Conservation (phyloP, 2,113 vertebrate genomes). For the Nothobranchius kuhntae region DNA sequence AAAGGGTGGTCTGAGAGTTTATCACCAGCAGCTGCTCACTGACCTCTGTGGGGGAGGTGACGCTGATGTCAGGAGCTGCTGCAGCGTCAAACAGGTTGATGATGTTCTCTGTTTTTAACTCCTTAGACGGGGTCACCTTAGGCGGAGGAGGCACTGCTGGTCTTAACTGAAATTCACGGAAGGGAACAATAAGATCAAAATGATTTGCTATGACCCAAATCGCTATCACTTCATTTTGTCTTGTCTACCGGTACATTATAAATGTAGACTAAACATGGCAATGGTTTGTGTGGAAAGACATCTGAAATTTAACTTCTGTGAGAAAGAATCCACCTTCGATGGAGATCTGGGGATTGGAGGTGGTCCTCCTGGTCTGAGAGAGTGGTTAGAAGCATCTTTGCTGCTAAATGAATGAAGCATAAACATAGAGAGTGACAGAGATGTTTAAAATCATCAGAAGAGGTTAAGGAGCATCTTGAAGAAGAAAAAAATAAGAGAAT, state of each 20-base stretch:
- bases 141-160: constrained; percentile 96
- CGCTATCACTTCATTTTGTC: not conserved
- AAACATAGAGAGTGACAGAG: not conserved
- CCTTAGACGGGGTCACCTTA: constrained; percentile 95
- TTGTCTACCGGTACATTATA: not conserved
- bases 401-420: constrained; percentile 46
- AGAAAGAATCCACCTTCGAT: constrained; percentile 85
- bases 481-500: constrained; percentile 15
- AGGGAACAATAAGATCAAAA: not conserved
- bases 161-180: constrained; percentile 79
- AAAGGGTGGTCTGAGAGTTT: constrained; percentile 8
- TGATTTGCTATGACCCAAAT: not conserved
- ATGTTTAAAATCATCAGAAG: not conserved
- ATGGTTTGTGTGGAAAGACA: too few relatives aligned
- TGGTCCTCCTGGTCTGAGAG: constrained; percentile 81
- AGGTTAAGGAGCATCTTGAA: constrained; percentile 9
- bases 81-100: constrained; percentile 95
- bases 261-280: too few relatives aligned
- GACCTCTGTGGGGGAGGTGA: constrained; percentile 97
- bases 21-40: constrained; percentile 57
- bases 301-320: not conserved
- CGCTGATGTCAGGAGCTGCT: constrained; percentile 91
- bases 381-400: constrained; percentile 87
- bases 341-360: constrained; percentile 92
- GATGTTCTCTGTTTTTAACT: constrained; percentile 96